Base-by-base conservation (phyloP, 2,888 invertebrate genomes). In the Dendrolimus houi region DNA sequence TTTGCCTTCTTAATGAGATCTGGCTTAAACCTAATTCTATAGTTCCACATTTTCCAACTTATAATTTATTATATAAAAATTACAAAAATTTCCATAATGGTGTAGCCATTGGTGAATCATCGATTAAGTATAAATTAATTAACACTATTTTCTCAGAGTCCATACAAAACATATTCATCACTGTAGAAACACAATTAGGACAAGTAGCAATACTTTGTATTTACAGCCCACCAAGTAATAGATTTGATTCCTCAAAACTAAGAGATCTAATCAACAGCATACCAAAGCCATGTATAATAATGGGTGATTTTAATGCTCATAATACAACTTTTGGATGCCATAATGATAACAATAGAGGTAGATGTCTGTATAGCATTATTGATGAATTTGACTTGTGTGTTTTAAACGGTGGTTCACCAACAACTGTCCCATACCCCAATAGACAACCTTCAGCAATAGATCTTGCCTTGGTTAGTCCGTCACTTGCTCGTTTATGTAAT, bases 271-370 rank as follows among this genome's bases (percentile, higher is more conserved):
- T 56, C n/a, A 29, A 56, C 6, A 14, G 9, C 17, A 12, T 57
- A 41, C 57, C 57, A 8, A 55, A 40, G 13, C 57, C 57, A 41
- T 55, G 53, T 55, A 7, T 57, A 14, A 52, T 57, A 40, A 41
- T 53, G 29, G 57, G 57, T 12, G 57, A 57, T 41, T 52, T 57
- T 40, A 57, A 57, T 57, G 57, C 57, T n/a, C 57, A 57, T 57
- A 41, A 40, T 42, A 13, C 55, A 2, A 53, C 55, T 41, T 59
- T 59, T 56, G 56, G 52, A 1, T 52, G 54, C 17, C 1, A 57
- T n/a, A 9, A 47, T 41, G 52, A 52, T 14, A 57, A 53, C 9
- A 47, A 17, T 12, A 55, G 57, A 58, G 57, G 57, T 17, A 58
- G 47, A 7, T n/a, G 10, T 52, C n/a, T 58, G 12, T 58, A 42